Evolutionary conservation across 2,888 invertebrate species (phyloP).

Genomic region (Cheilosia impressa): DNA sequence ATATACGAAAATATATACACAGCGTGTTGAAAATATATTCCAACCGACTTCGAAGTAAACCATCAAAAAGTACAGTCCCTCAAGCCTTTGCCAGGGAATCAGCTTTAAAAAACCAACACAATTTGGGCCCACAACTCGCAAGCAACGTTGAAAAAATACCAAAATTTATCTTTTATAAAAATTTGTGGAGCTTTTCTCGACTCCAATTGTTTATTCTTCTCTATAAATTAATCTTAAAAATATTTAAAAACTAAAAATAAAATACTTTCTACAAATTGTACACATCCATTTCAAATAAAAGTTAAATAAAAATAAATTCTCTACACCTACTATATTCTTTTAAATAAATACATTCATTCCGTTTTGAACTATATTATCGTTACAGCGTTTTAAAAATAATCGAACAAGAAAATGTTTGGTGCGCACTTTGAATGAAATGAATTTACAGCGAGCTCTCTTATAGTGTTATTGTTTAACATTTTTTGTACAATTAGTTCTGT

Average conservation of each 20-base stretch:
- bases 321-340: neutral
- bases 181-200: slow-evolving; percentile 23
- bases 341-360: slow-evolving; percentile 16
- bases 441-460: neutral
- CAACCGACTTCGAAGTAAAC: too few species aligned
- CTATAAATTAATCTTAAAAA: slow-evolving; percentile 61
- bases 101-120: neutral
- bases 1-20: too few species aligned
- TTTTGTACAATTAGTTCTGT: slow-evolving; percentile 61
- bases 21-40: too few species aligned
- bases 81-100: too few species aligned
- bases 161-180: slow-evolving; percentile 39
- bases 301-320: slow-evolving; percentile 5
- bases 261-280: neutral
- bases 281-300: neutral
- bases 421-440: slow-evolving; percentile 41
- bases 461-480: neutral
- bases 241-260: slow-evolving; percentile 48
- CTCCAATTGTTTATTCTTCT: slow-evolving; percentile 29
- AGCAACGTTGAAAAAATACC: neutral
- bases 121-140: neutral
- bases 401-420: neutral
- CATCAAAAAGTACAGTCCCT: too few species aligned
- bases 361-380: slow-evolving; percentile 29
- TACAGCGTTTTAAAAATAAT: neutral